Base-by-base conservation (phyloP, 2,797 vertebrate species). In the Neostethus bicornis region DNA sequence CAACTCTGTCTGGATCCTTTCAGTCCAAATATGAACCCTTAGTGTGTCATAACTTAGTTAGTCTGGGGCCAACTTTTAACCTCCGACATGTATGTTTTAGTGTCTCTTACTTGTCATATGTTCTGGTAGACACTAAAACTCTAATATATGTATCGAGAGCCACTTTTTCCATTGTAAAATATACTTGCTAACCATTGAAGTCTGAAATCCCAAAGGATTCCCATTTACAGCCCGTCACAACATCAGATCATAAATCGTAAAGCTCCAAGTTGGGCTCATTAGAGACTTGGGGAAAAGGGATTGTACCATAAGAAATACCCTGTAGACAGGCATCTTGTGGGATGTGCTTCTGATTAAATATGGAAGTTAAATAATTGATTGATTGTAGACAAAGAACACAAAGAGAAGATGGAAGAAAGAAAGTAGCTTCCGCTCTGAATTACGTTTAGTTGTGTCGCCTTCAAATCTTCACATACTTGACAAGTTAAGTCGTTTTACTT, bases 171-270 rank as follows among this genome's bases (percentile, higher is more conserved):
- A n/a, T n/a, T n/a, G n/a, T n/a, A n/a, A n/a, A n/a, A n/a, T n/a
- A n/a, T n/a, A n/a, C n/a, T n/a, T n/a, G n/a, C n/a, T 13, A 61
- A 60, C 4, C 48, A 42, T 17, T 44, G 21, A 34, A 54, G 34
- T 62, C 25, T 51, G 63, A 37, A 63, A 73, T 48, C 50, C 51
- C 35, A 54, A 73, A 61, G 50, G 67, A 70, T 58, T 63, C 34
- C 63, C 48, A 57, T 75, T 74, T 60, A 66, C 39, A 52, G 63
- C 46, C 5, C 17, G 39, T 35, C 61, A 38, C 17, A 35, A 19
- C 66, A 53, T 54, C 57, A 74, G 64, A 61, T 58, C 59, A 60
- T 81, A 70, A 79, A 83, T 83, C 80, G 70, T 47, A 32, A 64
- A 60, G 57, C 64, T 47, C 63, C 49, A 61, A 54, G 32, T 77